Percentiles rank a stretch among this genome's conserved stretches.
phyloP scores from a whole-genome alignment of 2,113 vertebrate species.

The Miniopterus natalensis region DNA sequence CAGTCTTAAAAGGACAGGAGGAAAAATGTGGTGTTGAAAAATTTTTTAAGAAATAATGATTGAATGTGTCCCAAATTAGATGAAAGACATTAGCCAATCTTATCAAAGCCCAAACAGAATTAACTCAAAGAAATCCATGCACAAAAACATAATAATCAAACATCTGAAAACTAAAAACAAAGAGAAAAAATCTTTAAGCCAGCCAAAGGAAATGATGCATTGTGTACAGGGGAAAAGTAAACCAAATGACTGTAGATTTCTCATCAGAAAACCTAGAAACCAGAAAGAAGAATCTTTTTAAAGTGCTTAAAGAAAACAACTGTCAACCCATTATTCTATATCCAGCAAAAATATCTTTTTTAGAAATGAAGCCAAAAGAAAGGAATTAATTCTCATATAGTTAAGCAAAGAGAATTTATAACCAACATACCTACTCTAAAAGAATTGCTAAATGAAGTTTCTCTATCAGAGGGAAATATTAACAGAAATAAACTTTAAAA shows the following conservation, averaged over 20 bases:
- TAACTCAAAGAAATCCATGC: background rate
- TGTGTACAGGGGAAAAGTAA: background rate
- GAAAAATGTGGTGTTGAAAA: background rate
- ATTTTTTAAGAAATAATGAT: background rate
- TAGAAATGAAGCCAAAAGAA: background rate
- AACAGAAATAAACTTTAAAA: constrained; percentile 11
- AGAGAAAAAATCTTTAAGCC: background rate
- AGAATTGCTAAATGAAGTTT: background rate
- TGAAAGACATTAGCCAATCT: background rate
- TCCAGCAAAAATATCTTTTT: background rate
- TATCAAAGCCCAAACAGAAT: background rate
- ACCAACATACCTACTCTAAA: background rate
- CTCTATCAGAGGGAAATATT: background rate
- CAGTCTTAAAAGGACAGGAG: background rate
- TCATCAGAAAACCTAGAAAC: background rate
- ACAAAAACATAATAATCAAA: background rate
- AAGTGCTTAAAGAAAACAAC: background rate
- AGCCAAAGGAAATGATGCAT: background rate
- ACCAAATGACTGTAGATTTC: background rate
- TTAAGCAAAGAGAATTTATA: background rate
- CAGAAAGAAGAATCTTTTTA: background rate
- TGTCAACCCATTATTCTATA: background rate
- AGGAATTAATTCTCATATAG: constrained; percentile 9
- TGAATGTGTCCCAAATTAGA: background rate
- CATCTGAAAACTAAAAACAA: background rate